Evolutionary conservation across 2,113 vertebrate genomes (phyloP).

Genomic region (Alectura lathami): DNA sequence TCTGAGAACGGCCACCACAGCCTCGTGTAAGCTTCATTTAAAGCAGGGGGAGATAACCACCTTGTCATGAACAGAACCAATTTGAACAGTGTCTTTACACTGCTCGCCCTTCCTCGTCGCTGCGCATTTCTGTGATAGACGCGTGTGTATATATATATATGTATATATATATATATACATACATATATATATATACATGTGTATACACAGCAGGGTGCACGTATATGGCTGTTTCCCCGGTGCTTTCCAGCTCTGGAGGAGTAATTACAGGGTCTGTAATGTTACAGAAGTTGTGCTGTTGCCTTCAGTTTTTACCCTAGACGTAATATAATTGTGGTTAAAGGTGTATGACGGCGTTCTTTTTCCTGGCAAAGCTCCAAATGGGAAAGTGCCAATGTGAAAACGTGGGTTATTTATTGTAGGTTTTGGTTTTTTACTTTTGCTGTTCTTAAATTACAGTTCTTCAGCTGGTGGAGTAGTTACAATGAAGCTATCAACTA

Average conservation of each 20-base stretch:
- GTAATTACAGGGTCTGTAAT: not conserved
- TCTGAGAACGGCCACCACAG: not conserved
- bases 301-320: not conserved
- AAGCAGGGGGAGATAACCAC: not conserved
- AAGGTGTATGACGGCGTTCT: not conserved
- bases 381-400: not conserved
- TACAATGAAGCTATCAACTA: conserved; percentile 97
- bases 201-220: not conserved
- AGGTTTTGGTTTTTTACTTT: not conserved
- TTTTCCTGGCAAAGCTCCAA: not conserved
- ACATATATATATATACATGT: too few species aligned
- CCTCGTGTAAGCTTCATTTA: not conserved
- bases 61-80: not conserved
- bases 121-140: not conserved
- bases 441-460: conserved; percentile 79
- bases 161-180: too few species aligned
- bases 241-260: not conserved
- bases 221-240: not conserved
- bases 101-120: not conserved
- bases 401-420: not conserved
- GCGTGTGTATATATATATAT: too few species aligned
- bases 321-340: not conserved
- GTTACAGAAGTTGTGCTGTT: not conserved
- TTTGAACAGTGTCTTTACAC: not conserved
- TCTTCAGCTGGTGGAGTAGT: conserved; percentile 98